Conservation (phyloP, 2,113 vertebrate genomes). For the Hemiscyllium ocellatum region DNA sequence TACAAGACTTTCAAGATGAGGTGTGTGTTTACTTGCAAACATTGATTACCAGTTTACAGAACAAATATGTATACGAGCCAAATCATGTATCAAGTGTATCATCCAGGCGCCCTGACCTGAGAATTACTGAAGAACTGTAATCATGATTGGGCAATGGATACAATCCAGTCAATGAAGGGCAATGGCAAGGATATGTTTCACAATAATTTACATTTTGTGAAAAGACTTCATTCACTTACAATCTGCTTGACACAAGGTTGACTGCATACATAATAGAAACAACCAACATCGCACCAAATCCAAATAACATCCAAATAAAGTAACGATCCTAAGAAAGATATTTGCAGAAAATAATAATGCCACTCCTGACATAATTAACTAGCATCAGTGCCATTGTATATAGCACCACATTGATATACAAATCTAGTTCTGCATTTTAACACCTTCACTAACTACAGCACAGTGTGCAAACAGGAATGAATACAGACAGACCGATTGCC, state of each 20-base stretch:
- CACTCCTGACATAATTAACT: background rate
- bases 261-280: background rate
- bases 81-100: background rate
- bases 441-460: background rate
- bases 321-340: background rate
- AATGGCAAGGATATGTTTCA: background rate
- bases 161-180: background rate
- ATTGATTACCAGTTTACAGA: background rate
- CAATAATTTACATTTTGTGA: background rate
- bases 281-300: background rate
- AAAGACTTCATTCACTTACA: background rate
- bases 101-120: background rate
- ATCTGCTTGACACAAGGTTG: background rate
- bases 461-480: background rate
- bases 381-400: background rate
- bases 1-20: no score
- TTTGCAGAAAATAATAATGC: background rate
- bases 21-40: background rate
- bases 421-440: background rate
- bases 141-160: no score
- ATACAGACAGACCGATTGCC: background rate
- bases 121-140: background rate
- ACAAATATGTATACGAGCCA: background rate
- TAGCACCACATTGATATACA: background rate
- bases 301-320: background rate